Conservation (phyloP, 2,113 vertebrate species). For the Brachionichthys hirsutus region DNA sequence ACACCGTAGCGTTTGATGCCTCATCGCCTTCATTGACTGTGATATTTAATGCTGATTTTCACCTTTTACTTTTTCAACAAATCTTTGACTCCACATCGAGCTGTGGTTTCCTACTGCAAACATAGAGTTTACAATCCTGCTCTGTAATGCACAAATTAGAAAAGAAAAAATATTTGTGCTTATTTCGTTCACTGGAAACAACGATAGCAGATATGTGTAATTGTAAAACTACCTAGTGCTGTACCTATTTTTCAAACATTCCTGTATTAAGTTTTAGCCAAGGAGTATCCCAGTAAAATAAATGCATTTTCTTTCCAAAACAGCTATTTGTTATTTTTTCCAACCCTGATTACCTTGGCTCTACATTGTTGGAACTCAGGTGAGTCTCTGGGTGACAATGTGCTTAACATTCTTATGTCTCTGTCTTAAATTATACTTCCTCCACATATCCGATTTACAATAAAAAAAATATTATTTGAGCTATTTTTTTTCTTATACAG, state of each 20-base stretch:
- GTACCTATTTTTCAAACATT: too few species aligned
- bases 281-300: too few species aligned
- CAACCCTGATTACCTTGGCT: rapidly evolving
- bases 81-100: neutral
- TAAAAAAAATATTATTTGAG: neutral
- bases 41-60: too few species aligned
- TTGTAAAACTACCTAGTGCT: too few species aligned
- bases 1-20: too few species aligned
- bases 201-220: too few species aligned
- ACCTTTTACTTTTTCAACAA: too few species aligned
- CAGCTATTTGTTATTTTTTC: rapidly evolving
- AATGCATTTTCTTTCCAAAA: neutral
- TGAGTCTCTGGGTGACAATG: constrained; percentile 25
- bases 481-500: constrained; percentile 13
- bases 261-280: too few species aligned
- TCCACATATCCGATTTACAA: too few species aligned
- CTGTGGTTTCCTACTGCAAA: neutral
- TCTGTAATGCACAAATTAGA: neutral
- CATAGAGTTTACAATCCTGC: neutral
- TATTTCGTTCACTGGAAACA: too few species aligned
- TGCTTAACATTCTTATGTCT: neutral
- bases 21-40: too few species aligned
- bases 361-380: constrained; percentile 43
- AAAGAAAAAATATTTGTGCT: neutral
- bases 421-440: neutral